Conservation (phyloP, 2,113 vertebrate species). For the Austrofundulus limnaeus region DNA sequence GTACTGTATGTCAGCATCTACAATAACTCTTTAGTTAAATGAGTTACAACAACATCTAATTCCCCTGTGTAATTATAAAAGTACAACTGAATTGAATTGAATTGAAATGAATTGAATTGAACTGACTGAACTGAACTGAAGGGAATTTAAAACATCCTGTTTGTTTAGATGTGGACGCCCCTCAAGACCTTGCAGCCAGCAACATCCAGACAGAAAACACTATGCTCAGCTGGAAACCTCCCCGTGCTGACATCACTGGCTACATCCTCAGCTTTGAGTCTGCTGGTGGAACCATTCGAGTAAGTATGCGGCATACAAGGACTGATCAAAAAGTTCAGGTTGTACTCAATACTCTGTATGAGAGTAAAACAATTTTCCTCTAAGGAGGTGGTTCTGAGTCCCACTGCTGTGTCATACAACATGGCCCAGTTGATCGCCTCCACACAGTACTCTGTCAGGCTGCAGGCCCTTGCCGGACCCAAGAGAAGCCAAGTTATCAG, state of each 20-base stretch:
- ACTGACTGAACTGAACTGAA: too few relatives aligned
- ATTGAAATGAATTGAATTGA: too few relatives aligned
- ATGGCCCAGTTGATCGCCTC: slow-evolving; percentile 87
- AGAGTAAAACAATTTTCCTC: not conserved
- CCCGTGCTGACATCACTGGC: slow-evolving; percentile 85
- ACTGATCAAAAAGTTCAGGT: too few relatives aligned
- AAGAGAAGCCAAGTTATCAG: slow-evolving; percentile 85
- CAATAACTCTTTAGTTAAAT: too few relatives aligned
- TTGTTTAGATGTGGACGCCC: slow-evolving; percentile 87
- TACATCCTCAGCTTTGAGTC: slow-evolving; percentile 93
- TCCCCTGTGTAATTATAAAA: too few relatives aligned
- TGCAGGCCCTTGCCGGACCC: slow-evolving; percentile 86
- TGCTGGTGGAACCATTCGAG: slow-evolving; percentile 85
- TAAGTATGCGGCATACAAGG: slow-evolving; percentile 54
- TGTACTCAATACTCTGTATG: not conserved
- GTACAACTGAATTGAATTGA: too few relatives aligned
- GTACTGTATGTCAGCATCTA: too few relatives aligned
- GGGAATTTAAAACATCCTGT: not conserved
- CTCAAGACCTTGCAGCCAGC: slow-evolving; percentile 84
- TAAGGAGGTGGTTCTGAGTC: slow-evolving; percentile 88
- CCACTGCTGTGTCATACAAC: slow-evolving; percentile 87
- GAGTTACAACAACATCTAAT: too few relatives aligned
- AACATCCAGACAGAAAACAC: slow-evolving; percentile 92
- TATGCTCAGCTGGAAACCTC: slow-evolving; percentile 87
- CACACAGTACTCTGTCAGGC: slow-evolving; percentile 84